A percentile compares a stretch with the other conserved stretches of the same genome.
phyloP scores from a whole-genome alignment of 2,888 invertebrate species.

The Campoletis raptor region DNA sequence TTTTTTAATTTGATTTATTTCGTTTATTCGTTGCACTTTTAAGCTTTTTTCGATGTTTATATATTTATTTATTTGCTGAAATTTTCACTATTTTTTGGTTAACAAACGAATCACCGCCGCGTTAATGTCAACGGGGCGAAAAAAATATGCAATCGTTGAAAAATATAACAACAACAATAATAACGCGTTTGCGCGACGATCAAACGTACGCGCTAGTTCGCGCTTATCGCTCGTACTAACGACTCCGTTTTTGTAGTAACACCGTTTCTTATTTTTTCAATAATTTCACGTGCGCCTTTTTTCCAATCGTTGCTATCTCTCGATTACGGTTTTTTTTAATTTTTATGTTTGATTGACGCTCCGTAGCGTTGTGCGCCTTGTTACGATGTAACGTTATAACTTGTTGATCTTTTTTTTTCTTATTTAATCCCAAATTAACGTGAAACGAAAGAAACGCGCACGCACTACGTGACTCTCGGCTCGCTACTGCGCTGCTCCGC shows the following conservation, averaged over 20 bases:
- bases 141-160: background rate
- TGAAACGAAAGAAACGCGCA: slow-evolving; percentile 66
- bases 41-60: background rate
- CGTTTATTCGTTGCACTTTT: slow-evolving; percentile 15
- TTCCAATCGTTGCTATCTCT: background rate
- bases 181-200: slow-evolving; percentile 65
- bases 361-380: background rate
- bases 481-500: slow-evolving; percentile 79
- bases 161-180: slow-evolving; percentile 48
- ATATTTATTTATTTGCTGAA: background rate
- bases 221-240: slow-evolving; percentile 59
- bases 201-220: slow-evolving; percentile 64
- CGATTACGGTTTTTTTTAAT: background rate
- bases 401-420: slow-evolving; percentile 47
- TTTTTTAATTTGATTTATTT: background rate
- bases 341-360: background rate
- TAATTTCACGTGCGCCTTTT: slow-evolving; percentile 6
- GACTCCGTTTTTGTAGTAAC: slow-evolving; percentile 35
- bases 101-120: slow-evolving; percentile 51
- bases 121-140: slow-evolving; percentile 2
- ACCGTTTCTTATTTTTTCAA: slow-evolving; percentile 25
- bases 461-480: slow-evolving; percentile 80
- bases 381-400: background rate
- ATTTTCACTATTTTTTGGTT: slow-evolving; percentile 28
- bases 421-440: slow-evolving; percentile 3